Evolutionary conservation across 2,888 invertebrate genomes (phyloP).

Genomic region (Entomobrya multifasciata): DNA sequence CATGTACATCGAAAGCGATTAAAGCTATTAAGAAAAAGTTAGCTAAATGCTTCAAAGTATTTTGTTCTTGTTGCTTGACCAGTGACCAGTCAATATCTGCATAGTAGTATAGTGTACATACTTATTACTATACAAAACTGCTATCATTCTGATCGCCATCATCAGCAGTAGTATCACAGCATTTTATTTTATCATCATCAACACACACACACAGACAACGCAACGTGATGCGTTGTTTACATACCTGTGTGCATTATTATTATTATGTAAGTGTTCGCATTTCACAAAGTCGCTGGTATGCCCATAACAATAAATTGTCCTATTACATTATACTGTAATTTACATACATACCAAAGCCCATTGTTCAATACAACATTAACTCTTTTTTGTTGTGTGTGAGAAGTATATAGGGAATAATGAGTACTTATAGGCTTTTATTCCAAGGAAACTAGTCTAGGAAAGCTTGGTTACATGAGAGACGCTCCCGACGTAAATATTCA

Average conservation of each 20-base stretch:
- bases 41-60: neutral
- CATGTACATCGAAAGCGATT: constrained; percentile 47
- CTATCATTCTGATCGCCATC: neutral
- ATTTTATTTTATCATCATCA: neutral
- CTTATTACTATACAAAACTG: too few species aligned
- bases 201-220: neutral
- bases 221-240: constrained; percentile 32
- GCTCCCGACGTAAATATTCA: too few species aligned
- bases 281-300: constrained; percentile 46
- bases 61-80: constrained; percentile 2
- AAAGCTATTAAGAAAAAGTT: constrained; percentile 44
- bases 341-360: neutral
- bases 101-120: too few species aligned
- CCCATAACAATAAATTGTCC: constrained; percentile 34
- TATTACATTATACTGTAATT: neutral
- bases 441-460: too few species aligned
- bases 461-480: too few species aligned
- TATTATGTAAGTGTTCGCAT: constrained; percentile 48
- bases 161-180: constrained; percentile 11
- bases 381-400: constrained; percentile 14
- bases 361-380: constrained; percentile 31
- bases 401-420: neutral
- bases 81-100: constrained; percentile 11
- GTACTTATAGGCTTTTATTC: too few species aligned
- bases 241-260: constrained; percentile 45